These are phyloP conservation scores for Boleophthalmus pectinirostris DNA, from an alignment of 2,113 vertebrate genomes.

Conservation along the genomic window DNA sequence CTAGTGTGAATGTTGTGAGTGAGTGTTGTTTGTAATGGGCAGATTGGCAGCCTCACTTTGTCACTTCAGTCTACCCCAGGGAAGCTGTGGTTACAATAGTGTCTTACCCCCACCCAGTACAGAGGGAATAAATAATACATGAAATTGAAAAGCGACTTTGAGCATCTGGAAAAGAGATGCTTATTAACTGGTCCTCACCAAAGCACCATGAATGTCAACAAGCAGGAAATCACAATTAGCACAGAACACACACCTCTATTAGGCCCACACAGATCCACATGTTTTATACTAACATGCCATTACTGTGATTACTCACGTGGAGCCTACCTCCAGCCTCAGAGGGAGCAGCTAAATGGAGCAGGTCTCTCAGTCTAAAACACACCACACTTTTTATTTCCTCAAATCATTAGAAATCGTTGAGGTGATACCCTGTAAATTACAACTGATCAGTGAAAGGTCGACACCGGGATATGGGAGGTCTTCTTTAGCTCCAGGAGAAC, in stretches of 20 bases:
- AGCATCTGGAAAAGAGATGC: no score
- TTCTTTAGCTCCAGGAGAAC: neutral
- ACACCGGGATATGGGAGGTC: slow-evolving; percentile 35
- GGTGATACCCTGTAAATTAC: slow-evolving; percentile 58
- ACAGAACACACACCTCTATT: slow-evolving; percentile 13
- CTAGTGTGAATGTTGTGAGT: no score
- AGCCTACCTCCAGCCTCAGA: slow-evolving; percentile 13
- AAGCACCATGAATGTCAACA: slow-evolving; percentile 26
- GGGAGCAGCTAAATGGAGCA: slow-evolving; percentile 31
- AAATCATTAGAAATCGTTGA: slow-evolving; percentile 47
- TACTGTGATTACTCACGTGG: slow-evolving; percentile 23
- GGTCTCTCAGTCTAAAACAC: slow-evolving; percentile 30
- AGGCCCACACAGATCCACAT: neutral
- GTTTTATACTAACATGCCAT: slow-evolving; percentile 2
- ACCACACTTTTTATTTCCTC: slow-evolving; percentile 44
- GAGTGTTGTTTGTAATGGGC: no score
- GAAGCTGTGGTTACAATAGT: no score
- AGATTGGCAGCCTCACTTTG: no score
- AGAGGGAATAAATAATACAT: no score
- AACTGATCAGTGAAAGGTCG: slow-evolving; percentile 62
- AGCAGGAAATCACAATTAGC: slow-evolving; percentile 3
- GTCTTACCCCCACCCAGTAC: no score
- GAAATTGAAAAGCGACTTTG: no score
- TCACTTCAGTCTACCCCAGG: no score
- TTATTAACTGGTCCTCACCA: neutral